phyloP scores from a whole-genome alignment of 1,140 invertebrate species.

The Liolophura sinensis region DNA sequence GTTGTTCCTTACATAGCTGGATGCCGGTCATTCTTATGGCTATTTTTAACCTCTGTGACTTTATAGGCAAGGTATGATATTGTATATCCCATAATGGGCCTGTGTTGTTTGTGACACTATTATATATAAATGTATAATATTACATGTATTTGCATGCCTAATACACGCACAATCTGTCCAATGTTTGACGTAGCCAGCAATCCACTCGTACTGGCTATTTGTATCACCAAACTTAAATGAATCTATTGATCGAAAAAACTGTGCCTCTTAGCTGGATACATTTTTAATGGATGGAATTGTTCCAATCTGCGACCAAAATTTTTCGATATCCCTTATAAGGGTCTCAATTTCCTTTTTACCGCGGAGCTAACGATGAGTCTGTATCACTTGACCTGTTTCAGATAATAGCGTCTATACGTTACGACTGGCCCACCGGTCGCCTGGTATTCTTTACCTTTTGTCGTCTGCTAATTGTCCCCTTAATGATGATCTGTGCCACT shows the following conservation, averaged over 20 bases:
- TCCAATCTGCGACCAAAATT: too few species aligned
- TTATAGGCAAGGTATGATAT: constrained; percentile 75
- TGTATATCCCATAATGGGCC: background rate
- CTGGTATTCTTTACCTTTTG: constrained; percentile 72
- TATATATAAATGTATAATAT: background rate
- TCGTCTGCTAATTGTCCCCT: constrained; percentile 75
- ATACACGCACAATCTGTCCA: too few species aligned
- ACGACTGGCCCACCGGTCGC: constrained; percentile 77
- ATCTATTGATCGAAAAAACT: too few species aligned
- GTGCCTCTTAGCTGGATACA: too few species aligned
- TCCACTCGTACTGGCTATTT: too few species aligned
- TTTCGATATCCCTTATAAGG: too few species aligned
- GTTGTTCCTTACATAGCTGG: constrained; percentile 80
- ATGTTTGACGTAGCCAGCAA: too few species aligned
- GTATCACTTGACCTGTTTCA: constrained; percentile 48
- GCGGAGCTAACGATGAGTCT: too few species aligned
- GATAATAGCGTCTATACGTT: constrained; percentile 78
- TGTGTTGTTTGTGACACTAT: background rate
- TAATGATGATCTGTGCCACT: constrained; percentile 78
- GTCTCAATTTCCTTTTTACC: too few species aligned
- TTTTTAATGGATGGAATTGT: too few species aligned
- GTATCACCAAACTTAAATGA: too few species aligned
- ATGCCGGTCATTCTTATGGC: constrained; percentile 91
- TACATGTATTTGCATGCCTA: background rate
- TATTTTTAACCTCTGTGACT: constrained; percentile 82